These are phyloP conservation scores for Lasioglossum lativentre DNA, from an alignment of 2,888 invertebrate genomes.

Conservation along the genomic window DNA sequence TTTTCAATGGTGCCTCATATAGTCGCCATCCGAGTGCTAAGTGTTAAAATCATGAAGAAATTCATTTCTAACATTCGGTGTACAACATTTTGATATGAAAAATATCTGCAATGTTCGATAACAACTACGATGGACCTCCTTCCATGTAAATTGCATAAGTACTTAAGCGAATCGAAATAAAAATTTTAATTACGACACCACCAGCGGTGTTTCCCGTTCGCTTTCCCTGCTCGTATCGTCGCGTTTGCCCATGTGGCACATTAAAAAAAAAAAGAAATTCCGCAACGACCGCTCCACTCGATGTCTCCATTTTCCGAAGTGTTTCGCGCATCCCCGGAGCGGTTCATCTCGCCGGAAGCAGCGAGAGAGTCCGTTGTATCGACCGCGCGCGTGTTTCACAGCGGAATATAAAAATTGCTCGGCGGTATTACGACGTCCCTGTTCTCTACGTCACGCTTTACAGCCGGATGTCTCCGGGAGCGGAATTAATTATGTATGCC, in stretches of 20 bases:
- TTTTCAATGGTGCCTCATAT: too few species aligned
- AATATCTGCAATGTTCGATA: background rate
- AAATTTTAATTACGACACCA: background rate
- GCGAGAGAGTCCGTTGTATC: background rate
- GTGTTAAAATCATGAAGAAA: too few species aligned
- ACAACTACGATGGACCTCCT: background rate
- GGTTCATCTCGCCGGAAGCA: background rate
- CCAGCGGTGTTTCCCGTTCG: background rate
- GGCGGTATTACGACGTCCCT: background rate
- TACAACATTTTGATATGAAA: background rate
- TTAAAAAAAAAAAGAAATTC: constrained; percentile 21
- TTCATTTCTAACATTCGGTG: background rate
- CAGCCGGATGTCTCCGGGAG: constrained; percentile 6
- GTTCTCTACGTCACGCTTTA: constrained; percentile 26
- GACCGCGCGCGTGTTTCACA: background rate
- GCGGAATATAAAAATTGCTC: constrained; percentile 30
- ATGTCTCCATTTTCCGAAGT: background rate
- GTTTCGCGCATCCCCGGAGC: constrained; percentile 6
- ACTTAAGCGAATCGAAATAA: background rate
- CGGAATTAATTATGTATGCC: constrained; percentile 45
- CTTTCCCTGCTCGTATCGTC: too few species aligned
- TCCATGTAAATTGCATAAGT: too few species aligned
- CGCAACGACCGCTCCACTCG: background rate
- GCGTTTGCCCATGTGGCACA: background rate
- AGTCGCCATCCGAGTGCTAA: too few species aligned